Evolutionary conservation across 2,113 vertebrate species (phyloP).

Genomic region (cat (Felis catus)): F.catus_Fca126_mat1.0 CM031414.1:80858501-80859000

Average conservation of each 20-base stretch:
- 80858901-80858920: not conserved
- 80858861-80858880: conserved; percentile 9
- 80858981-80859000: conserved; percentile 84
- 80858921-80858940: conserved; percentile 55
- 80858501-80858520: conserved; percentile 91
- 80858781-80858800: conserved; percentile 35
- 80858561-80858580: conserved; percentile 99
- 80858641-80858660: conserved; percentile 71
- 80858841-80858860: not conserved
- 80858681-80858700: conserved; percentile 74
- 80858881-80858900: not conserved
- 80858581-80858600: conserved; percentile 99
- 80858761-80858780: conserved; percentile 42
- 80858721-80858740: conserved; percentile 56
- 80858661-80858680: conserved; percentile 72
- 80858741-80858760: conserved; percentile 52
- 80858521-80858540: conserved; percentile 95
- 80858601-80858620: conserved; percentile 88
- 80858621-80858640: conserved; percentile 69
- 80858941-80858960: conserved; percentile 65
- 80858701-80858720: conserved; percentile 67
- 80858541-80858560: conserved; percentile 99
- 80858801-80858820: not conserved
- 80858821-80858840: conserved; percentile 48
- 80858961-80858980: conserved; percentile 47